Conservation (phyloP, 2,888 invertebrate genomes). For the Rhopalosiphum nymphaeae region DNA sequence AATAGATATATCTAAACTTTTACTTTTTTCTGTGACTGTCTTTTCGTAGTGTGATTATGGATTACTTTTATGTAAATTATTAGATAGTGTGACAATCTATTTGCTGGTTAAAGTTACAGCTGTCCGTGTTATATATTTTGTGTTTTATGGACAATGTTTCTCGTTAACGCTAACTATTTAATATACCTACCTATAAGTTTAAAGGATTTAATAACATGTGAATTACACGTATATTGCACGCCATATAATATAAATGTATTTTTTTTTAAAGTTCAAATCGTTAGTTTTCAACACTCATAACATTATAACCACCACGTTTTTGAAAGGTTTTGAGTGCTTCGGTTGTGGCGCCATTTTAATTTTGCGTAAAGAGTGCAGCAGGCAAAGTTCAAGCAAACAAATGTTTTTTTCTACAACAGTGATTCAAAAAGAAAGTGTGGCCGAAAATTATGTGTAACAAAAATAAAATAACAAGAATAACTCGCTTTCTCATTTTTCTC, state of each 20-base stretch:
- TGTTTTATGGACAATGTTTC: neutral
- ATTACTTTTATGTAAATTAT: neutral
- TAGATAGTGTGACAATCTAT: too few species aligned
- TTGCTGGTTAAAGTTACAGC: neutral
- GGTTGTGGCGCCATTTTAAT: neutral
- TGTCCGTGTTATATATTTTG: neutral
- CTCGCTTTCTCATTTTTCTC: neutral
- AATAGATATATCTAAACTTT: neutral
- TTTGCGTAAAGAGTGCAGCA: neutral
- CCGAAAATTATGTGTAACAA: too few species aligned
- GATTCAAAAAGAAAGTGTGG: neutral
- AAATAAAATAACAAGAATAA: too few species aligned
- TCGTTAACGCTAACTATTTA: neutral
- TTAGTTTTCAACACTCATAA: neutral
- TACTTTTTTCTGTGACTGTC: too few species aligned
- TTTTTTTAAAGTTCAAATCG: neutral
- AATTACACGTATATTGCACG: too few species aligned
- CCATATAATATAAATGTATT: too few species aligned
- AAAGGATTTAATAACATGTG: too few species aligned
- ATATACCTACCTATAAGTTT: too few species aligned
- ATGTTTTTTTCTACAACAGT: neutral
- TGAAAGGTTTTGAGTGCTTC: neutral
- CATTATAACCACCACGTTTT: neutral
- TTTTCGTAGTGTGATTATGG: neutral
- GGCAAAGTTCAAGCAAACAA: conserved; percentile 33